Percentiles rank a stretch among this genome's conserved stretches.
phyloP scores from a whole-genome alignment of 2,888 invertebrate genomes.

The Philereme vetulata region DNA sequence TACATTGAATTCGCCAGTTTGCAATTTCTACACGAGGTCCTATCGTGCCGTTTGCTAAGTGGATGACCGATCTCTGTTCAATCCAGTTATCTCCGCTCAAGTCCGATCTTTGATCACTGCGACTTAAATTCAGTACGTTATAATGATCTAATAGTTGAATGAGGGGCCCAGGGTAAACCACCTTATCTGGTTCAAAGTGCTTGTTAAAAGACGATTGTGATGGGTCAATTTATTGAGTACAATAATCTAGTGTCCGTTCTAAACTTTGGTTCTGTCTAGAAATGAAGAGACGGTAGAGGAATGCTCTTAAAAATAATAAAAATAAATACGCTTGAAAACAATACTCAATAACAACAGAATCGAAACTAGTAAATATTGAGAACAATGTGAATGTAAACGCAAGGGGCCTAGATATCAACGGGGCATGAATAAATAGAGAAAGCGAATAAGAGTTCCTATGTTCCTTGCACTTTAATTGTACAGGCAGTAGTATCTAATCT shows the following conservation, averaged over 20 bases:
- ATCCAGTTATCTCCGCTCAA: constrained; percentile 21
- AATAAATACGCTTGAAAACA: too few relatives aligned
- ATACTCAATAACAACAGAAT: too few relatives aligned
- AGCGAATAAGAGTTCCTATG: too few relatives aligned
- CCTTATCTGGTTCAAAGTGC: constrained; percentile 29
- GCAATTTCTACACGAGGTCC: constrained; percentile 11
- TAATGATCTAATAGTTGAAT: constrained; percentile 27
- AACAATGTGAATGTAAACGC: too few relatives aligned
- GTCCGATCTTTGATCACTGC: constrained; percentile 27
- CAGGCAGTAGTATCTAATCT: too few relatives aligned
- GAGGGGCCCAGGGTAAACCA: constrained; percentile 31
- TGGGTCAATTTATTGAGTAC: constrained; percentile 21
- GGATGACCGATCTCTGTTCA: constrained; percentile 19
- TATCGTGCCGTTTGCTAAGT: constrained; percentile 10
- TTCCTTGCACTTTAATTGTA: too few relatives aligned
- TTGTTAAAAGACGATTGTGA: constrained; percentile 26
- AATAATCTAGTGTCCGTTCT: background rate
- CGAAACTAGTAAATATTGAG: too few relatives aligned
- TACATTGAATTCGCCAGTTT: constrained; percentile 12
- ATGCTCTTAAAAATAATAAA: too few relatives aligned
- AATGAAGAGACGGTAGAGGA: background rate
- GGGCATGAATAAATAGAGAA: too few relatives aligned
- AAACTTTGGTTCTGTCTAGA: background rate
- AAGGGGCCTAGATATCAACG: too few relatives aligned
- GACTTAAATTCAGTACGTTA: constrained; percentile 15